These are phyloP conservation scores for Achatina immaculata DNA, from an alignment of 1,140 invertebrate genomes.

Conservation along the genomic window DNA sequence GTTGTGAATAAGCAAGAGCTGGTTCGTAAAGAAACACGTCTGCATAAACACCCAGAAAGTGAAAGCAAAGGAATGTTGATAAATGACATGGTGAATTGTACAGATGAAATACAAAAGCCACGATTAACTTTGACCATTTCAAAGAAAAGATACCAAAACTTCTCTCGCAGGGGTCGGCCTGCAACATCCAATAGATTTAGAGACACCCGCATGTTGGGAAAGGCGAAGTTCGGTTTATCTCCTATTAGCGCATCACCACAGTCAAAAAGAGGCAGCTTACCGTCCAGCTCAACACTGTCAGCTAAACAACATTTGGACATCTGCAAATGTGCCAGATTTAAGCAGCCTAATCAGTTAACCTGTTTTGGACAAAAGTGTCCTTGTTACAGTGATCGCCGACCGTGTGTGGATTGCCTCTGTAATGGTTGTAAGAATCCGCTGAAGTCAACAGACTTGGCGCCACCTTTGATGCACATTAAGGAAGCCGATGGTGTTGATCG, in stretches of 20 bases:
- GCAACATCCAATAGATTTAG: neutral
- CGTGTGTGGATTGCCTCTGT: constrained; percentile 89
- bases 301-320: constrained; percentile 55
- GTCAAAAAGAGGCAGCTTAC: neutral
- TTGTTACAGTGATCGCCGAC: constrained; percentile 86
- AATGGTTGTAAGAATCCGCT: constrained; percentile 89
- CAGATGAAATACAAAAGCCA: constrained; percentile 19
- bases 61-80: neutral
- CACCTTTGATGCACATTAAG: constrained; percentile 28
- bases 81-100: constrained; percentile 11
- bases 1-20: neutral
- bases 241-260: neutral
- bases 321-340: constrained; percentile 92
- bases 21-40: constrained; percentile 23
- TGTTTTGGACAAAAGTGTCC: constrained; percentile 94
- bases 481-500: constrained; percentile 32
- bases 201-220: neutral
- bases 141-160: constrained; percentile 30
- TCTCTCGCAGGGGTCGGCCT: neutral
- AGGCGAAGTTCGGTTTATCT: neutral
- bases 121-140: constrained; percentile 29
- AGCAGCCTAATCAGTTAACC: constrained; percentile 88
- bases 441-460: constrained; percentile 36
- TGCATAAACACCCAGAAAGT: constrained; percentile 1
- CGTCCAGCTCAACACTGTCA: neutral